These are phyloP conservation scores for Gymnocypris eckloni DNA, from an alignment of 2,797 vertebrate genomes.

Conservation along the genomic window DNA sequence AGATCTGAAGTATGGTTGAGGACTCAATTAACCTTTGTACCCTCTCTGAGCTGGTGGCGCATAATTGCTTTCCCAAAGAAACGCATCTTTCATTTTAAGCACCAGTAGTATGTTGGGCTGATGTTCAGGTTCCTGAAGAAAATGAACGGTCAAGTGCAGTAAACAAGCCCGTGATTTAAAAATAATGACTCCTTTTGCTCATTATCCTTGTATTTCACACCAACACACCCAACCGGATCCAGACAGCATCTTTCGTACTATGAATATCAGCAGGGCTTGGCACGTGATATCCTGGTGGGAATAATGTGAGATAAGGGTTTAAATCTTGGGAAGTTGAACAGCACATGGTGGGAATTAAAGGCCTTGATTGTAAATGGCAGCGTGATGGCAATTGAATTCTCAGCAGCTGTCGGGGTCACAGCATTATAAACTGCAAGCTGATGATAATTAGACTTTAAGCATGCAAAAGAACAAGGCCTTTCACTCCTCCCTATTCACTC, in stretches of 20 bases:
- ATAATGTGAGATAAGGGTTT: constrained; percentile 56
- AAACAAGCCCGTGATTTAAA: constrained; percentile 10
- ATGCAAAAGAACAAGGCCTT: constrained; percentile 76
- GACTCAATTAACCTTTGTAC: constrained; percentile 51
- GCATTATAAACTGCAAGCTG: constrained; percentile 64
- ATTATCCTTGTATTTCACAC: constrained; percentile 56
- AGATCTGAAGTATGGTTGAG: constrained; percentile 43
- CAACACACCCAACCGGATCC: constrained; percentile 49
- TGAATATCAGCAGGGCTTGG: constrained; percentile 56
- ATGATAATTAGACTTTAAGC: constrained; percentile 80
- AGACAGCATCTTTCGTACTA: constrained; percentile 41
- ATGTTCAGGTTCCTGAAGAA: not conserved
- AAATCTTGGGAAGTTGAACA: constrained; percentile 65
- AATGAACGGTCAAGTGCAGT: not conserved
- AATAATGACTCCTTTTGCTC: constrained; percentile 1
- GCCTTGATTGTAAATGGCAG: constrained; percentile 70
- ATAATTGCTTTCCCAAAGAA: constrained; percentile 22
- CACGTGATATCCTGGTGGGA: constrained; percentile 58
- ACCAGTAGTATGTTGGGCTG: not conserved
- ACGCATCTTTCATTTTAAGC: not conserved
- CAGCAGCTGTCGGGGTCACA: constrained; percentile 77
- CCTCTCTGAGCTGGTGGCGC: not conserved
- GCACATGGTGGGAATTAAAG: constrained; percentile 74
- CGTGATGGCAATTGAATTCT: constrained; percentile 68
- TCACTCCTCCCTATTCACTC: constrained; percentile 69